A percentile compares a stretch with the other conserved stretches of the same genome.
Evolutionary conservation across 2,797 vertebrate species (phyloP).

Genomic region (Myoxocephalus aenaeus): DNA sequence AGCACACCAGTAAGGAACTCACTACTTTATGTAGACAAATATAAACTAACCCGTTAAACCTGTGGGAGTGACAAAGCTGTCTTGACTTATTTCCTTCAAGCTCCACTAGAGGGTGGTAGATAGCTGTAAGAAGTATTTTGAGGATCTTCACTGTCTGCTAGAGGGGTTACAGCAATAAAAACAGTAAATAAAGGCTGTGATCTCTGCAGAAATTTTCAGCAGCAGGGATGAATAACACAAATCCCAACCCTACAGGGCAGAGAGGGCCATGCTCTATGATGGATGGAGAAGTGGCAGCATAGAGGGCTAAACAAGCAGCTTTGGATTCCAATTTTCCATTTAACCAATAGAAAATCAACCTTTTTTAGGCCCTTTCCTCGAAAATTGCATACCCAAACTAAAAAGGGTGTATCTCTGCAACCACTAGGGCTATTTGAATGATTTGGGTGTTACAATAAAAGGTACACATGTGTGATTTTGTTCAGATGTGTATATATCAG

Average conservation of each 20-base stretch:
- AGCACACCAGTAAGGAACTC: neutral
- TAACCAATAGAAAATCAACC: neutral
- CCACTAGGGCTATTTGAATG: too few relatives aligned
- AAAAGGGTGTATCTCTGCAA: too few relatives aligned
- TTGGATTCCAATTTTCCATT: constrained; percentile 2
- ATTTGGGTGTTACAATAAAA: too few relatives aligned
- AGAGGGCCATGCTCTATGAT: neutral
- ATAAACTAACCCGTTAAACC: neutral
- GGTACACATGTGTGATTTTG: too few relatives aligned
- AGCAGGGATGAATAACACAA: constrained; percentile 20
- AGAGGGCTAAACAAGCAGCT: neutral
- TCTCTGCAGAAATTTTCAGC: constrained; percentile 37
- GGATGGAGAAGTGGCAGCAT: neutral
- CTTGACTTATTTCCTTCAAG: neutral
- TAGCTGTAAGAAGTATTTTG: constrained; percentile 28
- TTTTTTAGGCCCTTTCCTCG: too few relatives aligned
- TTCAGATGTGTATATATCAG: too few relatives aligned
- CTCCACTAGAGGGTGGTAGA: constrained; percentile 66
- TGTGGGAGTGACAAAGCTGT: neutral
- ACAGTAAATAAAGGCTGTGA: constrained; percentile 18
- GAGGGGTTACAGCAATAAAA: constrained; percentile 23
- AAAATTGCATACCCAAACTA: too few relatives aligned
- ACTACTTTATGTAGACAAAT: neutral
- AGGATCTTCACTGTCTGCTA: constrained; percentile 9
- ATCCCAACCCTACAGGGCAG: neutral